Evolutionary conservation across 2,113 vertebrate species (phyloP).

Genomic region (Sturnus vulgaris): DNA sequence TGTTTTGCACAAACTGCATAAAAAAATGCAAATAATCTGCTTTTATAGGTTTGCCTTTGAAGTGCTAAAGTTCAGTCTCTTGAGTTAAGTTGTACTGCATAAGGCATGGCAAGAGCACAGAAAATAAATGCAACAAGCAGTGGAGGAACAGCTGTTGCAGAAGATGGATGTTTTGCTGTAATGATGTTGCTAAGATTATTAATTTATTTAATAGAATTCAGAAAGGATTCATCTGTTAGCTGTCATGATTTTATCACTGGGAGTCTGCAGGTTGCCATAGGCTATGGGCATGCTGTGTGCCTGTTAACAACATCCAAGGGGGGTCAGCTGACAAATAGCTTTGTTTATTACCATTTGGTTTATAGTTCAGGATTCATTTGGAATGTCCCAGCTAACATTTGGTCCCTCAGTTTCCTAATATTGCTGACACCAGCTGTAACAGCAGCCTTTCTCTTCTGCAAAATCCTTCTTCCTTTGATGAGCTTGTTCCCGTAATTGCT

Average conservation of each 20-base stretch:
- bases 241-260: conserved; percentile 63
- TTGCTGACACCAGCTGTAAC: conserved; percentile 47
- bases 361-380: conserved; percentile 59
- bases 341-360: conserved; percentile 67
- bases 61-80: not conserved
- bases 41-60: not conserved
- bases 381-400: conserved; percentile 49
- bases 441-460: conserved; percentile 2
- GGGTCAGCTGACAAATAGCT: conserved; percentile 66
- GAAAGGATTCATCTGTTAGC: conserved; percentile 70
- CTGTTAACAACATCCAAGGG: conserved; percentile 59
- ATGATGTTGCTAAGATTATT: conserved; percentile 69
- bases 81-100: not conserved
- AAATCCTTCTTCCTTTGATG: conserved; percentile 24
- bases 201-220: conserved; percentile 71
- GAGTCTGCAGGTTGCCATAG: conserved; percentile 37
- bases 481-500: not conserved
- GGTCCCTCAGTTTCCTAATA: conserved; percentile 12
- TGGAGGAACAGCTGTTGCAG: conserved; percentile 56
- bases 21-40: not conserved
- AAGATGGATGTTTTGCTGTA: conserved; percentile 68
- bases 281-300: conserved; percentile 53
- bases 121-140: conserved; percentile 35
- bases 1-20: not conserved
- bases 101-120: not conserved